Base-by-base conservation (phyloP, 1,140 invertebrate species). In the Drosophila nigromelanica region DNA sequence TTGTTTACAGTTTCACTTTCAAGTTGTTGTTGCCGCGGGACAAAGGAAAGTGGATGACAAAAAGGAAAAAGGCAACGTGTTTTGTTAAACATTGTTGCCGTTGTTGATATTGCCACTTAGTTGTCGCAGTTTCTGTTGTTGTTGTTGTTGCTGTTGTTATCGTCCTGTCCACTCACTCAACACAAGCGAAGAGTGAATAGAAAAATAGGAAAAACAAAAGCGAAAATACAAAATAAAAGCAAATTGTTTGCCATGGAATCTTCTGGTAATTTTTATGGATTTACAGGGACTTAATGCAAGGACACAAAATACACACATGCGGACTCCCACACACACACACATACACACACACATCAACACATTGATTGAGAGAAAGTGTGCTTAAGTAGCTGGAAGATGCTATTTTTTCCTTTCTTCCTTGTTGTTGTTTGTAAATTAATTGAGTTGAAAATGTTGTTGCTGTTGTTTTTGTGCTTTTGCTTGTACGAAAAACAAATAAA, bases 311-410 rank as follows among this genome's bases (percentile, higher is more conserved):
- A 73, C 56, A 54, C 18, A 54, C 33, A 55, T 15, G 11, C 1
- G 12, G 21, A 24, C 21, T 24, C 3, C 21, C 21, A 24, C 27
- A 27, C 5, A 0, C 3, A 55, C 15, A 63, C 43, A 50, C 50
- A 50, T 14, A 21, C 48, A 47, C 3, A 61, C 24, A 62, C 43
- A 50, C 50, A 50, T 21, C 21, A 48, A 5, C 24, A 67, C 42
- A 39, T 18, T 7, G 8, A 51, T 27, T 24, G 27, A 14, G 15
- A 33, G 35, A 7, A 39, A 27, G 11, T 85, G 77, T 80, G 74
- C 78, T 78, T 87, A 87, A 86, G 82, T 76, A 86, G 75, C 78
- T 64, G 83, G 82, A 86, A 87, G 82, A 72, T 72, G n/a, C 27
- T 56, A 35, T 47, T 51, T 48, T 18, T 56, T 12, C 24, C 42